phyloP scores from a whole-genome alignment of 2,888 invertebrate species.

The Netelia melanura region DNA sequence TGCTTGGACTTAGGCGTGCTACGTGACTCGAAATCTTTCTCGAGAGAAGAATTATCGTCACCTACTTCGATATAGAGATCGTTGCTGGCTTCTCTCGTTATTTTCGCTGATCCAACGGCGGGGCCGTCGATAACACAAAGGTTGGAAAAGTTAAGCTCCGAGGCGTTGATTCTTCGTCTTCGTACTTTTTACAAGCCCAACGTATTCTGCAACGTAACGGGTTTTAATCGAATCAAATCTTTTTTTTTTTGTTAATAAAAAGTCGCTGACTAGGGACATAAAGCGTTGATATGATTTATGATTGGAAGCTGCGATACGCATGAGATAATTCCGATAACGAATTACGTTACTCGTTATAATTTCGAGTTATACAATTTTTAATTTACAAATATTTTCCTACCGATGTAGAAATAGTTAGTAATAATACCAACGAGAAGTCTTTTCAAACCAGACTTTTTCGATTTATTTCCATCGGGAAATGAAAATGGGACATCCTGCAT shows the following conservation, averaged over 20 bases:
- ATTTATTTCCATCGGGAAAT: too few species aligned
- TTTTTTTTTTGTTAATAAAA: not conserved
- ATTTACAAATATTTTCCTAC: too few species aligned
- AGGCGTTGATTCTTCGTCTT: not conserved
- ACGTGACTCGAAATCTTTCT: slow-evolving; percentile 11
- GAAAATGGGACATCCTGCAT: not conserved
- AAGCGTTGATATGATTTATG: not conserved
- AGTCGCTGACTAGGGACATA: not conserved
- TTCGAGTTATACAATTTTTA: not conserved
- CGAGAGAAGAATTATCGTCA: slow-evolving; percentile 11
- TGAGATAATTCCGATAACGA: not conserved
- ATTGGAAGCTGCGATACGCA: not conserved
- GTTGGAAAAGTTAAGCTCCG: not conserved
- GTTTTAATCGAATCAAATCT: not conserved
- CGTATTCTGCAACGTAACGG: not conserved
- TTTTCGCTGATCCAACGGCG: slow-evolving; percentile 1
- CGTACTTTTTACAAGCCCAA: not conserved
- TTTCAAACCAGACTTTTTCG: too few species aligned
- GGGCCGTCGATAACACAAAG: not conserved
- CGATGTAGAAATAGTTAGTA: too few species aligned
- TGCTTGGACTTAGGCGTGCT: slow-evolving; percentile 17
- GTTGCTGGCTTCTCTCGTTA: not conserved
- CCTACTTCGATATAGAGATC: not conserved
- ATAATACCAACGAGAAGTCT: too few species aligned
- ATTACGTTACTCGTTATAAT: not conserved